phyloP scores from a whole-genome alignment of 2,888 invertebrate genomes.

The Phytoseiulus persimilis region DNA sequence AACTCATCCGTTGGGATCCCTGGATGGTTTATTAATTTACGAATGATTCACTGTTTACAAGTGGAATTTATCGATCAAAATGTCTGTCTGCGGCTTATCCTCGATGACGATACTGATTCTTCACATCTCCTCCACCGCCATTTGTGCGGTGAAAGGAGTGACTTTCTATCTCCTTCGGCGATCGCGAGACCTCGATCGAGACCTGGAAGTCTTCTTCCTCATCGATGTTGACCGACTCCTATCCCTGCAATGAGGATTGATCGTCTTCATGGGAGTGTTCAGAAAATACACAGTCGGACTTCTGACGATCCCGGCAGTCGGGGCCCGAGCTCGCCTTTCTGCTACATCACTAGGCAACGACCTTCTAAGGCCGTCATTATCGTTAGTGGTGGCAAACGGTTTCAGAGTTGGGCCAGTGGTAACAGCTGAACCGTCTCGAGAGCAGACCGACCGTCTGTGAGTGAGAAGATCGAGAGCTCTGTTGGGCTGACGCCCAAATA shows the following conservation, averaged over 20 bases:
- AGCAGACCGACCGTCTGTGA: background rate
- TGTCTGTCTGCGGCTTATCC: background rate
- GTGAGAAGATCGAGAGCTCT: background rate
- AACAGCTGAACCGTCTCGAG: background rate
- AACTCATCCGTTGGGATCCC: background rate
- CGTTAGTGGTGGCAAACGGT: background rate
- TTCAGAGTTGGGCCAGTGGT: background rate
- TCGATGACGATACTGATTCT: too few relatives aligned
- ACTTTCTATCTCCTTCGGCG: background rate
- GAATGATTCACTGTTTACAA: background rate
- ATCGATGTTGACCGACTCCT: conserved; percentile 5
- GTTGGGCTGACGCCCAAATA: background rate
- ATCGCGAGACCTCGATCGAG: conserved; percentile 36
- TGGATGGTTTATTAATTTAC: background rate
- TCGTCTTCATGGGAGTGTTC: background rate
- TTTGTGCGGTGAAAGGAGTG: background rate
- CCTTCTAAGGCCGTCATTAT: background rate
- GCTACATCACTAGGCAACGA: background rate
- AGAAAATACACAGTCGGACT: background rate
- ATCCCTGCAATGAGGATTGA: background rate
- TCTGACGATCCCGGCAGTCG: background rate
- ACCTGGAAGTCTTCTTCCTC: background rate
- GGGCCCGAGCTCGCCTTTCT: background rate
- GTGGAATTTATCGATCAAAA: background rate
- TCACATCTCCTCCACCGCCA: too few relatives aligned